phyloP scores from a whole-genome alignment of 1,140 invertebrate species.

The Aphaenogaster ashmeadi region DNA sequence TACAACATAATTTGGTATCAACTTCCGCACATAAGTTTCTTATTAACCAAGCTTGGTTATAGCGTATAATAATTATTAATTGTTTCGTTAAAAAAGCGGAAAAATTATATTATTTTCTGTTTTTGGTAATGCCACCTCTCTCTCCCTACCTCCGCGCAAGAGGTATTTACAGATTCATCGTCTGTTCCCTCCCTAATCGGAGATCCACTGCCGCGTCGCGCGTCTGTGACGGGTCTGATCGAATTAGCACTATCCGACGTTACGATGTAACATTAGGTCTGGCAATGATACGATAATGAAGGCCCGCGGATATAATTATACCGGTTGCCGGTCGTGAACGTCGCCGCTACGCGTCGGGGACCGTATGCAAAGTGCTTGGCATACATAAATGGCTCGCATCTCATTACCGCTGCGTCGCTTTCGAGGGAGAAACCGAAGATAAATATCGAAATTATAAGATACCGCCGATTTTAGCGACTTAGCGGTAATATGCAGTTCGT shows the following conservation, averaged over 20 bases:
- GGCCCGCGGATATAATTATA: conserved; percentile 30
- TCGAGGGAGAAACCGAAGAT: not conserved
- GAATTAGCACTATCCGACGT: not conserved
- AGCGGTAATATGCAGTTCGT: not conserved
- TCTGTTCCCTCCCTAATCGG: not conserved
- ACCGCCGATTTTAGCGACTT: conserved; percentile 9
- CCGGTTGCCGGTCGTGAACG: not conserved
- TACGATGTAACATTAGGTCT: conserved; percentile 6
- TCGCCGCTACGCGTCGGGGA: not conserved
- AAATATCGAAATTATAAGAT: conserved; percentile 48
- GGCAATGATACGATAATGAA: conserved; percentile 28
- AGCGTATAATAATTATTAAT: too few species aligned
- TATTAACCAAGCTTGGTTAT: too few species aligned
- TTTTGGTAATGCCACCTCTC: not conserved
- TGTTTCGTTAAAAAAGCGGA: too few species aligned
- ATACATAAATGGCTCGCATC: not conserved
- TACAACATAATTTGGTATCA: too few species aligned
- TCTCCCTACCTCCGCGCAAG: too few species aligned
- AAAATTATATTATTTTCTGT: not conserved
- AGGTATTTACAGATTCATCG: conserved; percentile 7
- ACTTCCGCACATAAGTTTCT: too few species aligned
- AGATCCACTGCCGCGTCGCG: not conserved
- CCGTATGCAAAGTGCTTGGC: conserved; percentile 16
- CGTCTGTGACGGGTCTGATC: not conserved
- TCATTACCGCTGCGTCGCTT: conserved; percentile 31